These are phyloP conservation scores for Eutolmus rufibarbis DNA, from an alignment of 2,888 invertebrate species.

Conservation along the genomic window DNA sequence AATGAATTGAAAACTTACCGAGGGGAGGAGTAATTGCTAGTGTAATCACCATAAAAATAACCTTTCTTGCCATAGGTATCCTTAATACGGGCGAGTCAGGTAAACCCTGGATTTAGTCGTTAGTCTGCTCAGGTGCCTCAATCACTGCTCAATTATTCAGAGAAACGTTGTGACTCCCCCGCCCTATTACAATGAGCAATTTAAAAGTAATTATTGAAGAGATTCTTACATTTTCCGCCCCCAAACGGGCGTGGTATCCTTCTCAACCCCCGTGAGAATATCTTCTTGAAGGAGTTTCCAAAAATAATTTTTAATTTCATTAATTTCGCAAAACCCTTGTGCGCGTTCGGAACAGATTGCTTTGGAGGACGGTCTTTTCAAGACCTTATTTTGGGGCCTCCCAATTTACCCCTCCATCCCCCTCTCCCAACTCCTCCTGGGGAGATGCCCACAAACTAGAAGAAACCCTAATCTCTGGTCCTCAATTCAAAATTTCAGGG, in stretches of 20 bases:
- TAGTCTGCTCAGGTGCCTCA: not conserved
- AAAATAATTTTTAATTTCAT: not conserved
- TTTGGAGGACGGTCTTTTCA: not conserved
- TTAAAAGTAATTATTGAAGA: not conserved
- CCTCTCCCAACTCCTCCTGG: too few species aligned
- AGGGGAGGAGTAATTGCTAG: not conserved
- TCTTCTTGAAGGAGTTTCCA: not conserved
- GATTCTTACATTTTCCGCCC: not conserved
- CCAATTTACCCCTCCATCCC: too few species aligned
- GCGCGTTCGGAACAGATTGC: not conserved
- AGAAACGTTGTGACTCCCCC: not conserved
- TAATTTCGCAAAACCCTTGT: not conserved
- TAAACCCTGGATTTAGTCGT: not conserved
- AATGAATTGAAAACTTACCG: conserved; percentile 20
- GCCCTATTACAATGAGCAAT: not conserved
- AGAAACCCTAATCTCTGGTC: not conserved
- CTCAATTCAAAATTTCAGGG: not conserved
- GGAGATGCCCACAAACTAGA: not conserved
- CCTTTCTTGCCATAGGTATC: not conserved
- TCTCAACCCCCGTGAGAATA: not conserved
- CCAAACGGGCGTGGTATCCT: not conserved
- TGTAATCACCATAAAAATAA: conserved; percentile 23
- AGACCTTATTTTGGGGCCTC: not conserved
- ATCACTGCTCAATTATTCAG: not conserved
- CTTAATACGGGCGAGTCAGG: not conserved